phyloP scores from a whole-genome alignment of 2,797 vertebrate species.

The Urophycis tenuis region DNA sequence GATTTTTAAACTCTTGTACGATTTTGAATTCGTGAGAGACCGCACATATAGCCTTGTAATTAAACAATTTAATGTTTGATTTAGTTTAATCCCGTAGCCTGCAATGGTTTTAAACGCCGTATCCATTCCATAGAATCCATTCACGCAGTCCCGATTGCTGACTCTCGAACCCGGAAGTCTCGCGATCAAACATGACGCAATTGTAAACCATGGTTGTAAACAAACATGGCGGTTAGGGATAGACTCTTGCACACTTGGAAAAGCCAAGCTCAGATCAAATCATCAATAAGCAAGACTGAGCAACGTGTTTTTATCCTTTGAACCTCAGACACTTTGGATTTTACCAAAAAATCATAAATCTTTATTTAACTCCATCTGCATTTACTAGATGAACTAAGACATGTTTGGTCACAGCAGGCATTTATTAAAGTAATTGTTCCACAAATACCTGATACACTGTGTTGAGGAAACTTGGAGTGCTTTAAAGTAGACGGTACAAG shows the following conservation, averaged over 20 bases:
- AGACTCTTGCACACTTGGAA: not conserved
- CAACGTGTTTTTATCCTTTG: not conserved
- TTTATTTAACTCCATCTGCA: slow-evolving; percentile 3
- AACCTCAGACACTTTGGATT: not conserved
- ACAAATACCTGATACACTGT: slow-evolving; percentile 34
- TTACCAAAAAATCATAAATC: not conserved
- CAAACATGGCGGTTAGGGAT: no score
- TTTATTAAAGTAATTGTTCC: slow-evolving; percentile 52
- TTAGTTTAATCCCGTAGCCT: no score
- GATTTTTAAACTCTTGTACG: not conserved
- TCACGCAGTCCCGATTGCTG: no score
- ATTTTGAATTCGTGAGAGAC: not conserved
- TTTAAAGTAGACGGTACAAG: slow-evolving; percentile 14
- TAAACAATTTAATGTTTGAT: no score
- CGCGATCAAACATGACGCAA: no score
- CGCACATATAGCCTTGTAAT: no score
- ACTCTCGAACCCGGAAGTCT: no score
- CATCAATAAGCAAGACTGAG: not conserved
- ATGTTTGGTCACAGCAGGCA: slow-evolving; percentile 37
- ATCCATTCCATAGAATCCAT: no score
- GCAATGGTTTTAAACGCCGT: no score
- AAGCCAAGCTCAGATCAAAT: not conserved
- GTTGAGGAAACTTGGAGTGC: slow-evolving; percentile 35
- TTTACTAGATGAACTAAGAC: not conserved
- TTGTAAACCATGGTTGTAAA: no score